Conservation (phyloP, 2,797 vertebrate species). For the Phataginus tetradactyla region DNA sequence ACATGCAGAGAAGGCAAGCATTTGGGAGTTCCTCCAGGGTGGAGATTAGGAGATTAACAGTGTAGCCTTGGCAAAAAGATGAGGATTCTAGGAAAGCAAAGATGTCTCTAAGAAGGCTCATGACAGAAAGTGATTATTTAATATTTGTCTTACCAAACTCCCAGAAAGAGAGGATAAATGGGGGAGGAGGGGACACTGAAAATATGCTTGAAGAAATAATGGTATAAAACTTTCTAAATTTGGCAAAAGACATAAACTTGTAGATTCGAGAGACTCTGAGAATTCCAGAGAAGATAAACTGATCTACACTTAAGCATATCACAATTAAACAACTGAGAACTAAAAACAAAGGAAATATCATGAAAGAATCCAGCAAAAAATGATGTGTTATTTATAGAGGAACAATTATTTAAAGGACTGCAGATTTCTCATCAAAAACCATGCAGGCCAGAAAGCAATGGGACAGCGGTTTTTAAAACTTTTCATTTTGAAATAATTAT, state of each 20-base stretch:
- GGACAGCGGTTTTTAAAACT: too few relatives aligned
- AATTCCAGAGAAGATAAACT: not conserved
- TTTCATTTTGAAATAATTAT: not conserved
- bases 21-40: not conserved
- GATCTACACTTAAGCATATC: not conserved
- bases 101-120: not conserved
- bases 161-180: not conserved
- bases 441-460: too few relatives aligned
- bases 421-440: not conserved
- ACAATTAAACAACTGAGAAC: not conserved
- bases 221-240: not conserved
- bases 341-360: not conserved
- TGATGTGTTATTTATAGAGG: not conserved
- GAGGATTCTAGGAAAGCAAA: not conserved
- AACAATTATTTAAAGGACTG: not conserved
- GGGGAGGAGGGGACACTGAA: not conserved
- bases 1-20: not conserved
- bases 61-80: not conserved
- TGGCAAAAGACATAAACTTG: not conserved
- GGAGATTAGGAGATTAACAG: too few relatives aligned
- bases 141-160: not conserved
- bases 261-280: too few relatives aligned
- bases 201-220: not conserved
- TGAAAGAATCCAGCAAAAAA: not conserved
- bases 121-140: not conserved